A percentile compares a stretch with the other conserved stretches of the same genome.
Conservation (phyloP, 2,888 invertebrate species). For the Caenorhabditis doughertyi region DNA sequence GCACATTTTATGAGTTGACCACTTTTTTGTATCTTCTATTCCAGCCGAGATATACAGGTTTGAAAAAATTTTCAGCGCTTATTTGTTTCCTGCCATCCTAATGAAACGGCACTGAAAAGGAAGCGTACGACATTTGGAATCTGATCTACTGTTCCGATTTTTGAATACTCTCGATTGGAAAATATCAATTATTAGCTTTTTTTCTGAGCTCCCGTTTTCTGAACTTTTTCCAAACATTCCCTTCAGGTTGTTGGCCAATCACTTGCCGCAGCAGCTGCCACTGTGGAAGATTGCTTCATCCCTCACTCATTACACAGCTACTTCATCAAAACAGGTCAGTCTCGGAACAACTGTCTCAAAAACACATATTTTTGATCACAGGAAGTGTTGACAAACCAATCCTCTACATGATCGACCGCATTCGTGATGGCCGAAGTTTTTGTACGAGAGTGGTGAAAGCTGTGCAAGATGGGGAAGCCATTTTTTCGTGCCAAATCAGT, state of each 20-base stretch:
- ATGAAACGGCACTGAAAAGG: no score
- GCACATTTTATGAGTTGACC: no score
- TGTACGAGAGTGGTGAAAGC: constrained; percentile 83
- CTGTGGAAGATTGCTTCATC: constrained; percentile 63
- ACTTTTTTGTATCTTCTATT: no score
- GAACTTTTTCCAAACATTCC: background rate
- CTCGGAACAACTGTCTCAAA: constrained; percentile 4
- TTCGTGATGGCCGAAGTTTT: constrained; percentile 84
- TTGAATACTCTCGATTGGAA: no score
- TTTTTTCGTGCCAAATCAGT: constrained; percentile 82
- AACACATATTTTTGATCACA: constrained; percentile 20
- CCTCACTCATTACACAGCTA: constrained; percentile 69
- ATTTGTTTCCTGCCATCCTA: no score
- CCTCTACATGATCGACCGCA: constrained; percentile 83
- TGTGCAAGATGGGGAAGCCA: constrained; percentile 83
- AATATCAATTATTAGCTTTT: background rate
- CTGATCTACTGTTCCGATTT: no score
- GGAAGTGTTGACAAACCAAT: constrained; percentile 81
- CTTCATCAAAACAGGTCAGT: constrained; percentile 65
- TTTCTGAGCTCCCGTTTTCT: background rate
- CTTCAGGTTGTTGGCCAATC: constrained; percentile 66
- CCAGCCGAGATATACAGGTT: no score
- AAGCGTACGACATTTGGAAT: no score
- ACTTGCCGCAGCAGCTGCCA: constrained; percentile 66
- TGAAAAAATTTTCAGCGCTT: no score